Base-by-base conservation (phyloP, 2,797 vertebrate genomes). In the Microchirus variegatus region DNA sequence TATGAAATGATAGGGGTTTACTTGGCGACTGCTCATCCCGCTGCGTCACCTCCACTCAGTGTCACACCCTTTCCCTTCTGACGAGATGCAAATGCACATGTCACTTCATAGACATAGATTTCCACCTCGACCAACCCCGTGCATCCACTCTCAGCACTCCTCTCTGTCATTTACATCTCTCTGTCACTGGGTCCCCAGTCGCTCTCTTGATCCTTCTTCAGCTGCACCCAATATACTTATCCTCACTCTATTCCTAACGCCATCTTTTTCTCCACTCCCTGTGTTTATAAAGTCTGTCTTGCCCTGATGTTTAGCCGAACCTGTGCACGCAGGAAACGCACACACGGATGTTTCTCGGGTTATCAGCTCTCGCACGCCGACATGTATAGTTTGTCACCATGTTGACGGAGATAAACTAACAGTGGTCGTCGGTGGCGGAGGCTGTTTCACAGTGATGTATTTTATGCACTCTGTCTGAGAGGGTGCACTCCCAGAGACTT, bases 81-180 rank as follows among this genome's bases (percentile, higher is more conserved):
- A 80, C 64, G 56, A 78, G 64, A 87, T 84, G 80, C 74, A 85
- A 86, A 85, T 84, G 82, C 78, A 82, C 75, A 78, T 83, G 80
- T 87, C 84, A 82, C 63, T 77, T 72, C 69, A 67, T 43, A 73
- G 78, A 80, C 75, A 50, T n/a, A n/a, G n/a, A n/a, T 82, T 81
- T 82, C 59, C 53, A 67, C 70, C 57, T 50, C 45, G 12, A 16
- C 70, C 59, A 49, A 70, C 54, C 52, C 9, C 5, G 58, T 31
- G 58, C 59, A 75, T 60, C 72, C 65, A 45, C 67, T 80, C 58
- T 67, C 43, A 53, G 61, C 4, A 4, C 46, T 67, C 41, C 31
- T 58, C 63, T 72, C 45, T 51, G 10, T 16, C 49, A 44, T 69
- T 63, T 55, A 75, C 74, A 83, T 42, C 12, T 84, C 77, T 81